A percentile compares a stretch with the other conserved stretches of the same genome.
phyloP scores from a whole-genome alignment of 2,797 vertebrate genomes.

The Chromobotia macracanthus region DNA sequence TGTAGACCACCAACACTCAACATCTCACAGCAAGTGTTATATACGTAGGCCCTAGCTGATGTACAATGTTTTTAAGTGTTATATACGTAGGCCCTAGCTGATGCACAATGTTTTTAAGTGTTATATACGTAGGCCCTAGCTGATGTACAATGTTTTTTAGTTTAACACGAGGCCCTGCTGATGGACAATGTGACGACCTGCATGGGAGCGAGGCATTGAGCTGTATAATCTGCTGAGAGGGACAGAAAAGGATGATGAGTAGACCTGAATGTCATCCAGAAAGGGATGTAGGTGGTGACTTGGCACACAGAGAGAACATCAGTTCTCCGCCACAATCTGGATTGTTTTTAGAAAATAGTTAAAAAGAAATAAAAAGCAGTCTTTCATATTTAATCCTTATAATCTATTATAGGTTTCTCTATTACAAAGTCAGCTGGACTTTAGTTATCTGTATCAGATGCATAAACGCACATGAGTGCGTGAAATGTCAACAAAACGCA shows the following conservation, averaged over 20 bases:
- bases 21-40: not conserved
- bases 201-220: conserved; percentile 25
- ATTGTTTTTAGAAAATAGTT: not conserved
- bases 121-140: not conserved
- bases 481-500: conserved; percentile 16
- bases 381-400: too few species aligned
- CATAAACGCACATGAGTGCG: conserved; percentile 13
- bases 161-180: too few species aligned
- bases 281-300: conserved; percentile 10
- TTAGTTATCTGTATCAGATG: not conserved
- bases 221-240: conserved; percentile 43
- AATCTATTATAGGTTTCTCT: not conserved
- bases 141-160: not conserved
- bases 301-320: conserved; percentile 3
- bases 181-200: not conserved
- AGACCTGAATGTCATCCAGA: conserved; percentile 26
- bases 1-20: not conserved
- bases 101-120: not conserved
- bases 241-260: conserved; percentile 37
- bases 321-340: not conserved
- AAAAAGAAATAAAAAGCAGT: not conserved
- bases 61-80: not conserved
- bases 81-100: not conserved
- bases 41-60: not conserved
- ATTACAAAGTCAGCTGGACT: not conserved